Base-by-base conservation (phyloP, 1,140 invertebrate genomes). In the Lepidostoma basale region DNA sequence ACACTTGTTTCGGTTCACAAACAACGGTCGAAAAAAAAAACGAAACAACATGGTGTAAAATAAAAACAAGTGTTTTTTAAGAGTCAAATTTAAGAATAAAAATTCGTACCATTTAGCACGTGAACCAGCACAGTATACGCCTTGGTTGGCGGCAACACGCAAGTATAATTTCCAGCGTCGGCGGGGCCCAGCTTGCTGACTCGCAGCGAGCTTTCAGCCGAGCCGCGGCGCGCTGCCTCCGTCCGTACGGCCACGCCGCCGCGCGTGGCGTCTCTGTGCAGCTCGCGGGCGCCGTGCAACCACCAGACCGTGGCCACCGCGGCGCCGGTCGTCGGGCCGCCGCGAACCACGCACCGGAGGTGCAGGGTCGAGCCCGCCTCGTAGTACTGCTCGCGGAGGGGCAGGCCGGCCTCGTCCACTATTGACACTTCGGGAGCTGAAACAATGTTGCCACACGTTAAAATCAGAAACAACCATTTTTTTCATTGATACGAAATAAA, bases 161-260 rank as follows among this genome's bases (percentile, higher is more conserved):
- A 92, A 3, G 90, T 91, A 81, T 92, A 92, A 76, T 92, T 92
- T 6, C 91, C 92, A 18, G 88, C 89, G 78, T 93, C 91, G 54
- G 84, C 82, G 75, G 89, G 88, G 74, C 88, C 88, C 44, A 92
- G 90, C 74, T 88, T 87, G 44, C 90, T 88, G 74, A 93, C 88
- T n/a, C 88, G 85, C 28, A 93, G 83, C 25, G 89, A 88, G 59
- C 90, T 92, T 75, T 91, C 89, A 25, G 90, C 90, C 42, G 39
- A 52, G 1, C 63, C 63, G 3, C 47, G 18, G 8, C 40, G 30
- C 16, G 45, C 22, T 2, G 49, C 30, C 30, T 69, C 65, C 16
- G 63, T 69, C 30, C 59, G 23, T 18, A 70, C 70, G 88, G 88
- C 90, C 69, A 92, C 89, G 16, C 90, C 90, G 36, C 90, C 90